Percentiles rank a stretch among this genome's conserved stretches.
Evolutionary conservation across 2,797 vertebrate species (phyloP).

Genomic region (Spondyliosoma cantharus): DNA sequence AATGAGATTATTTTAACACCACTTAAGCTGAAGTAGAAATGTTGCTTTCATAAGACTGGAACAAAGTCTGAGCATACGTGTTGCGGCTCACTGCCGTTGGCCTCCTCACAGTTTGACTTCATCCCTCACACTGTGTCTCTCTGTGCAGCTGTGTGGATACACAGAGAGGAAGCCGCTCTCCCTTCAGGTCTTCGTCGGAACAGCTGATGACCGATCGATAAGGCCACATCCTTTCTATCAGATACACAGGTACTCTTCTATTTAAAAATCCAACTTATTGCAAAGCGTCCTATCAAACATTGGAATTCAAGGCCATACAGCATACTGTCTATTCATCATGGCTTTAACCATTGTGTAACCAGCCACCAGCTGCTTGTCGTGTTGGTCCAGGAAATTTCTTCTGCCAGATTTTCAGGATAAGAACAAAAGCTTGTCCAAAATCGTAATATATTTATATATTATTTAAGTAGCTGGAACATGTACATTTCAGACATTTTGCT

Average conservation of each 20-base stretch:
- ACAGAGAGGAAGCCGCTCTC: slow-evolving; percentile 91
- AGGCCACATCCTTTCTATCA: slow-evolving; percentile 95
- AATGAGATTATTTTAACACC: neutral
- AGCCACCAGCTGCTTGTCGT: slow-evolving; percentile 41
- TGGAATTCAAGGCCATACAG: neutral
- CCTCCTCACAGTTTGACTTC: slow-evolving; percentile 43
- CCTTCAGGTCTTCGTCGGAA: slow-evolving; percentile 94
- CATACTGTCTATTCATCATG: neutral
- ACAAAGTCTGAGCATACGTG: slow-evolving; percentile 22
- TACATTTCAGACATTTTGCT: neutral
- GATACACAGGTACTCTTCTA: slow-evolving; percentile 86
- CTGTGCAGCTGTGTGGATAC: slow-evolving; percentile 89
- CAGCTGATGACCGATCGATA: slow-evolving; percentile 92
- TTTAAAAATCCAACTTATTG: neutral
- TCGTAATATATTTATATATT: no score
- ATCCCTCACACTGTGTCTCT: slow-evolving; percentile 40
- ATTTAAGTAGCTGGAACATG: neutral
- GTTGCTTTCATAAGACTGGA: neutral
- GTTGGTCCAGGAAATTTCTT: slow-evolving; percentile 37
- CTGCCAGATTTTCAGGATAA: slow-evolving; percentile 15
- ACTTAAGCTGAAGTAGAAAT: slow-evolving; percentile 3
- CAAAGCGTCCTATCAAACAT: no score
- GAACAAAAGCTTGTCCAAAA: neutral
- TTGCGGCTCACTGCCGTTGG: slow-evolving; percentile 25
- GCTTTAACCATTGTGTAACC: slow-evolving; percentile 39